Evolutionary conservation across 2,888 invertebrate genomes (phyloP), one percentile per base, ranked within the genome.

Genomic region (Watsonalla cultraria): DNA sequence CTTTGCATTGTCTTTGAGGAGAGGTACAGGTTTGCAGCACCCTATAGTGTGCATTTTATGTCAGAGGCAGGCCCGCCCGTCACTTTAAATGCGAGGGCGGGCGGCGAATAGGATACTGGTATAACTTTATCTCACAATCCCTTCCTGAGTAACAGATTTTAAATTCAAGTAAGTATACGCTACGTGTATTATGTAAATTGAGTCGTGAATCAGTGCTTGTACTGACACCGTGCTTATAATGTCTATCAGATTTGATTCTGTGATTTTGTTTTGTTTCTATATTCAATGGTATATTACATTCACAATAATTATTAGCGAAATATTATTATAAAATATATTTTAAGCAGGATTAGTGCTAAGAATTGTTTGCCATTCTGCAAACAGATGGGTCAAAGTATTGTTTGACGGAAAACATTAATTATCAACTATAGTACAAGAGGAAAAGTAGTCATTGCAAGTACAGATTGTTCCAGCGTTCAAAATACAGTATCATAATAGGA

Each of bases 111-210:
- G 68, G 77, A 81, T 78, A 76, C 76, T 70, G 57, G 73, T 65
- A 79, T 82, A 82, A 81, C 76, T 76, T 82, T 78, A 78, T 78
- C 72, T 74, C 68, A 65, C 61, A 76, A 77, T 76, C 76, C 71
- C 69, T 70, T 74, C 76, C 78, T 74, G 70, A 68, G 73, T 70
- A 66, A 68, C 71, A 71, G 78, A 80, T 80, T 84, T 82, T 74
- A 82, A 81, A 85, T 76, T 80, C 74, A 66, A 76, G 76, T 76
- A 66, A 76, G 76, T 76, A 69, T 66, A 73, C 68, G 69, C 66
- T 65, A 70, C 74, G 74, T 76, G 75, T 76, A 75, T 78, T 82
- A 82, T 82, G 81, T 69, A 81, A 83, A 82, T 80, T 73, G 74
- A 79, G 78, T 76, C 72, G 59, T 62, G 73, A 78, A 73, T 74